Conservation (phyloP, 2,113 vertebrate genomes). For the Larimichthys crocea region DNA sequence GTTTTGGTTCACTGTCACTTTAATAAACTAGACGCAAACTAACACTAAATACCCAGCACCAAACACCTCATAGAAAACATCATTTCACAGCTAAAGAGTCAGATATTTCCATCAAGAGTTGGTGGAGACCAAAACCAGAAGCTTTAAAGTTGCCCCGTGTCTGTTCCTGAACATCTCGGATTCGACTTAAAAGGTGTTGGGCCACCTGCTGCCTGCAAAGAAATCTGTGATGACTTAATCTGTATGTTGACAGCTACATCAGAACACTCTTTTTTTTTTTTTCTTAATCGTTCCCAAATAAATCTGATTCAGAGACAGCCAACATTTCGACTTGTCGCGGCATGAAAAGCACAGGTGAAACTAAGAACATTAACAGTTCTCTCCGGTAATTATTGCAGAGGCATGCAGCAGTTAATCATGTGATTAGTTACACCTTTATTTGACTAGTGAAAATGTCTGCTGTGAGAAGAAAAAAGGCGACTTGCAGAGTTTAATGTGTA, state of each 20-base stretch:
- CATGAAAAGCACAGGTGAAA: neutral
- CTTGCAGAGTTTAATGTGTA: neutral
- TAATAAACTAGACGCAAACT: neutral
- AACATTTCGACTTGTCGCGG: neutral
- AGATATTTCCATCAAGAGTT: neutral
- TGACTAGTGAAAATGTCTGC: neutral
- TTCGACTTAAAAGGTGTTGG: too few species aligned
- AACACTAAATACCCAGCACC: neutral
- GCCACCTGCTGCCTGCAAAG: too few species aligned
- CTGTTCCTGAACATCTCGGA: too few species aligned
- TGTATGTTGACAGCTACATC: neutral
- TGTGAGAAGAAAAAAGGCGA: neutral
- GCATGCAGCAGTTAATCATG: neutral
- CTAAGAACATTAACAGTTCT: neutral
- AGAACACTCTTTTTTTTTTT: neutral
- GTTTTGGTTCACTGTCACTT: neutral
- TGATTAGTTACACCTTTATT: neutral
- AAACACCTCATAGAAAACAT: neutral
- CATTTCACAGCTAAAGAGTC: neutral
- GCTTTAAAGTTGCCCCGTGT: too few species aligned
- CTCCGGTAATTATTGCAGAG: neutral
- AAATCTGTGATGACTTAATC: neutral
- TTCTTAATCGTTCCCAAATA: neutral
- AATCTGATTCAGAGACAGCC: neutral
- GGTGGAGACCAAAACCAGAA: neutral